These are phyloP conservation scores for Opisthocomus hoazin DNA, from an alignment of 2,113 vertebrate species.

Conservation along the genomic window DNA sequence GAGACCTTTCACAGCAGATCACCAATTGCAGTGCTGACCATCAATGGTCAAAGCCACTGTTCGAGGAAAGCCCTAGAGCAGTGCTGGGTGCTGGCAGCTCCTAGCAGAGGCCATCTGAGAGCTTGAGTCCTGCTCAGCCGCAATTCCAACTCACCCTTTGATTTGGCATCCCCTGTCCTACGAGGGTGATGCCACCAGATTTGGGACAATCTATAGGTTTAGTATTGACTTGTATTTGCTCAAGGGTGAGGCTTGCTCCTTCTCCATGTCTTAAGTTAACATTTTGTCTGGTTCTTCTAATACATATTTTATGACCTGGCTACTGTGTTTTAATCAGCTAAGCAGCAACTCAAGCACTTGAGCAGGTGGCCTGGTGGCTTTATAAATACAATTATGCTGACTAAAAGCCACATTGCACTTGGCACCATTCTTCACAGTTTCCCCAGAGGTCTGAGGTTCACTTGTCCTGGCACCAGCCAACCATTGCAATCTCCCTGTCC, in stretches of 20 bases:
- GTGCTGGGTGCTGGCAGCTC: background rate
- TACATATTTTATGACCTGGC: slow-evolving; percentile 51
- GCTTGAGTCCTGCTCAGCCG: accelerated
- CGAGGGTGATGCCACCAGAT: background rate
- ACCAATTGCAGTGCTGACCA: background rate
- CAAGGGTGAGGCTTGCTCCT: background rate
- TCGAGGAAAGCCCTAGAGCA: background rate
- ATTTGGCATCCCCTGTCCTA: background rate
- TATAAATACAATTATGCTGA: slow-evolving; percentile 43
- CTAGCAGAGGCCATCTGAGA: background rate
- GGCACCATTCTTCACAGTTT: background rate
- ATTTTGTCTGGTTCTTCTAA: slow-evolving; percentile 9
- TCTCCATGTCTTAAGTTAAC: background rate
- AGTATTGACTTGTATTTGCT: background rate
- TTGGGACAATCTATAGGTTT: background rate
- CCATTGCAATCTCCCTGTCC: background rate
- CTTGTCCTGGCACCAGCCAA: background rate
- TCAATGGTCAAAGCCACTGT: background rate
- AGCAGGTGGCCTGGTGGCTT: slow-evolving; percentile 47
- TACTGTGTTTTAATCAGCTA: background rate
- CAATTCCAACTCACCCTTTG: background rate
- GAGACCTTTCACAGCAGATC: background rate
- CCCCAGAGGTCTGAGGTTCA: background rate
- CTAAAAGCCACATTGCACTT: slow-evolving; percentile 38
- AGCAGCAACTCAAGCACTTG: background rate